Base-by-base conservation (phyloP, 2,888 invertebrate species). In the Pherbina coryleti region DNA sequence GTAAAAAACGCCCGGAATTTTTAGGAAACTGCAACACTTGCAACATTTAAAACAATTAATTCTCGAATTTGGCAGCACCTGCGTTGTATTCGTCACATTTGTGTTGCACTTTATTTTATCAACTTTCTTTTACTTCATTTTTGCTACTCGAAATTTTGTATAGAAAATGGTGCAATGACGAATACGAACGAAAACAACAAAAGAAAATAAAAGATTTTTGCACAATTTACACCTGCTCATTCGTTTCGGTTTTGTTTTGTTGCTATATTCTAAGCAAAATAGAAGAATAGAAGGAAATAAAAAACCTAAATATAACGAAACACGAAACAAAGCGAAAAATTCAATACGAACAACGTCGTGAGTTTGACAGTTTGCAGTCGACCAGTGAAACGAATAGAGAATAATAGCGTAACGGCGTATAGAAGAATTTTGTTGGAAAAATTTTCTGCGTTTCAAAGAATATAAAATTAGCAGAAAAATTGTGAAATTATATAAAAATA, bases 111-210 rank as follows among this genome's bases (percentile, higher is more conserved):
- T 44, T 44, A 11, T 28, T 28, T 60, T 60, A 28, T 17, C 11
- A 17, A 44, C 25, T 67, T 22, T 8, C 1, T 67, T 44, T 44
- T 14, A 22, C 8, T 11, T 9, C 5, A n/a, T 66, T 5, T 66
- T 19, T 34, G 62, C 17, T 11, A 67, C 14, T 44, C 25, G 17
- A 11, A 55, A 55, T 22, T 51, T 71, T 34, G 34, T 71, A 31
- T 67, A 71, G 70, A 70, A 71, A 37, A n/a, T 71, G 11, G n/a
- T 71, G 53, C 19, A 71, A 55, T 31, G n/a, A 3, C n/a, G 17
- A 55, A 71, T 67, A 71, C 71, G 71, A 55, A 71, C 55, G 28
- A 71, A 71, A 71, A 71, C 71, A 71, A 55, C 17, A 71, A 55
- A 51, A 5, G 31, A 5, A 55, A n/a, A 11, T 14, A 37, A 3